A percentile compares a stretch with the other conserved stretches of the same genome.
These are phyloP conservation scores for Sialis lutaria DNA, from an alignment of 2,888 invertebrate species.

Conservation along the genomic window DNA sequence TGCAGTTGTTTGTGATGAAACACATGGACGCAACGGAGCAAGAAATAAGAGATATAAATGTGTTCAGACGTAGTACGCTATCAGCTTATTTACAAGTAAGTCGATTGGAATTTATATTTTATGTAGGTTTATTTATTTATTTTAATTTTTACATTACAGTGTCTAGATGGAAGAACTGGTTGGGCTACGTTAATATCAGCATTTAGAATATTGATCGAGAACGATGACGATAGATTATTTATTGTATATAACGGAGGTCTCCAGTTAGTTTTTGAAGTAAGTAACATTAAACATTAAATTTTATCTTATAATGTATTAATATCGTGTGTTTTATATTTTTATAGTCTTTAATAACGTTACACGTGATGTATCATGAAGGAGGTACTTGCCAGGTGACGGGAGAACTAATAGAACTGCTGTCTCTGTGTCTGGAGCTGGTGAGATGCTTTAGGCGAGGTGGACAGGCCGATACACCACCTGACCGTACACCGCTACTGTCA, in stretches of 20 bases:
- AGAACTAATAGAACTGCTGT: slow-evolving; percentile 70
- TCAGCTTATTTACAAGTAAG: slow-evolving; percentile 68
- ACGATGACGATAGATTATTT: slow-evolving; percentile 73
- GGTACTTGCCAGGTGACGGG: slow-evolving; percentile 73
- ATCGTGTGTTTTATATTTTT: slow-evolving; percentile 17
- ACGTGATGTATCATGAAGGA: slow-evolving; percentile 88
- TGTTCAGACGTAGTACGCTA: slow-evolving; percentile 69
- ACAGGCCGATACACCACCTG: slow-evolving; percentile 43
- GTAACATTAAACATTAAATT: slow-evolving; percentile 3
- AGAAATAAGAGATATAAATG: slow-evolving; percentile 66
- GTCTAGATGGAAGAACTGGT: slow-evolving; percentile 75
- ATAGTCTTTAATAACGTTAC: slow-evolving; percentile 80
- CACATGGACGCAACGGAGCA: slow-evolving; percentile 61
- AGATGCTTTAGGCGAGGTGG: slow-evolving; percentile 48
- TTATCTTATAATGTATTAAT: not conserved
- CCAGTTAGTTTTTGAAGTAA: slow-evolving; percentile 58
- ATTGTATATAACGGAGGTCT: slow-evolving; percentile 84
- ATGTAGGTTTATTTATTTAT: slow-evolving; percentile 1
- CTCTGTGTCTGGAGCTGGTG: slow-evolving; percentile 54
- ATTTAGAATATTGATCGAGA: slow-evolving; percentile 74
- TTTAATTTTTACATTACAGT: slow-evolving; percentile 21
- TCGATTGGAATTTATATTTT: not conserved
- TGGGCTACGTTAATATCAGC: slow-evolving; percentile 91
- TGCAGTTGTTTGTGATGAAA: slow-evolving; percentile 74
- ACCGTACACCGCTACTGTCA: slow-evolving; percentile 31